These are phyloP conservation scores for Montipora foliosa DNA, from an alignment of 64 coral and sea anemone genomes.

Conservation along the genomic window DNA sequence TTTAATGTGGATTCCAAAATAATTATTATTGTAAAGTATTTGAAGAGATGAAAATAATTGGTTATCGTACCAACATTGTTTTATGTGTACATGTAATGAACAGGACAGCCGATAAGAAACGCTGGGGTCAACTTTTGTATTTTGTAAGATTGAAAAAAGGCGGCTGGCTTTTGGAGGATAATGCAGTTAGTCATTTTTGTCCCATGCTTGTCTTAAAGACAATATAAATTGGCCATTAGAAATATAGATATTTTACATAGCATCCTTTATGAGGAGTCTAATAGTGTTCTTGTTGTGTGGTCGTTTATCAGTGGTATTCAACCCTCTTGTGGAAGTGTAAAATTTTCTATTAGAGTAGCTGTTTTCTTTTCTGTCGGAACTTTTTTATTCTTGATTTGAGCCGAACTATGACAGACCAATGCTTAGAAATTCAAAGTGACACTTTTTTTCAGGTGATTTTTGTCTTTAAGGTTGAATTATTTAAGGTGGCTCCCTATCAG, in stretches of 20 bases:
- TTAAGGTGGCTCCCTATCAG: background rate
- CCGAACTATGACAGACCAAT: too few relatives aligned
- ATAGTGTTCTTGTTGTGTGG: too few relatives aligned
- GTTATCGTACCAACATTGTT: slow-evolving; percentile 4
- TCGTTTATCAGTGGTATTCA: background rate
- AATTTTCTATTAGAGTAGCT: background rate
- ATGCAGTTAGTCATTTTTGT: background rate
- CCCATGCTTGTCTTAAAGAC: slow-evolving; percentile 10
- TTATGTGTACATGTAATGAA: slow-evolving; percentile 43
- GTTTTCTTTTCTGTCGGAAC: background rate
- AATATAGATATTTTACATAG: slow-evolving; percentile 1
- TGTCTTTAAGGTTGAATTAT: too few relatives aligned
- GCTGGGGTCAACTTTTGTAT: background rate
- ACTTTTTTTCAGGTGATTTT: too few relatives aligned
- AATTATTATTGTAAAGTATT: slow-evolving; percentile 41
- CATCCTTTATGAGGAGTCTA: background rate
- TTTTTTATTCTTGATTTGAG: background rate
- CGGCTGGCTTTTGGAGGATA: background rate
- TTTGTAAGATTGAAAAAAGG: background rate
- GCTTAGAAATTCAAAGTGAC: too few relatives aligned
- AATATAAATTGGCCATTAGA: slow-evolving; percentile 11
- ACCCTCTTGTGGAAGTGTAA: background rate
- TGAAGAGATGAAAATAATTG: slow-evolving; percentile 30
- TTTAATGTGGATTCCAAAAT: slow-evolving; percentile 41
- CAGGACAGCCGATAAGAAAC: background rate